Base-by-base conservation (phyloP, 2,888 invertebrate genomes). In the Cheilosia vernalis region DNA sequence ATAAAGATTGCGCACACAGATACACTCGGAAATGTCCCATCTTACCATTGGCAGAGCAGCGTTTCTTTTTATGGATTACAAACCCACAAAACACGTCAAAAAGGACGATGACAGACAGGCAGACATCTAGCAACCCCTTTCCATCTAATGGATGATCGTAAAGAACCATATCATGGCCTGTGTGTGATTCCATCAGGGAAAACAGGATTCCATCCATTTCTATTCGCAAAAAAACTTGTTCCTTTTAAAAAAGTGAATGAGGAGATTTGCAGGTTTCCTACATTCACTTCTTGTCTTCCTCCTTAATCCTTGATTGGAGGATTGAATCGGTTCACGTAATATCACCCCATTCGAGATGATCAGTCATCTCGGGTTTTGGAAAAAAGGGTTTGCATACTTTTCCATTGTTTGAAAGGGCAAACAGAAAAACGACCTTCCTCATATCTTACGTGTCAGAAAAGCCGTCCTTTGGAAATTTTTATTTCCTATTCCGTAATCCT, bases 401-500 rank as follows among this genome's bases (percentile, higher is more conserved):
- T 15, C 55, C 44, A 76, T 78, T 82, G 72, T 67, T n/a, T 13
- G 44, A 4, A 19, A 33, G 24, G 47, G 13, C 30, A 30, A 10
- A 37, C 13, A 37, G 10, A 37, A 30, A 30, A 30, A 13, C 37
- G 10, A 64, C 42, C 44, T 49, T 69, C n/a, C 44, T 47, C 44
- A 60, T 64, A 47, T 40, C 33, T 77, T 66, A 85, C 85, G 85
- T 85, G 85, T 61, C 76, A 76, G 83, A 74, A 47, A n/a, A 47
- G 44, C 6, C 70, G 64, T 69, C 69, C 56, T 61, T 44, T 63
- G 51, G 51, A 69, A 64, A 79, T 58, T 84, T 76, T 58, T 85
- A 85, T 72, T 85, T 85, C 85, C 85, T 85, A 70, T 67, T 81
- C 77, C 58, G 56, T 81, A 81, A 85, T 85, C 85, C 76, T 78